Evolutionary conservation across 2,888 invertebrate species (phyloP).

Genomic region (Galerucella calmariensis): DNA sequence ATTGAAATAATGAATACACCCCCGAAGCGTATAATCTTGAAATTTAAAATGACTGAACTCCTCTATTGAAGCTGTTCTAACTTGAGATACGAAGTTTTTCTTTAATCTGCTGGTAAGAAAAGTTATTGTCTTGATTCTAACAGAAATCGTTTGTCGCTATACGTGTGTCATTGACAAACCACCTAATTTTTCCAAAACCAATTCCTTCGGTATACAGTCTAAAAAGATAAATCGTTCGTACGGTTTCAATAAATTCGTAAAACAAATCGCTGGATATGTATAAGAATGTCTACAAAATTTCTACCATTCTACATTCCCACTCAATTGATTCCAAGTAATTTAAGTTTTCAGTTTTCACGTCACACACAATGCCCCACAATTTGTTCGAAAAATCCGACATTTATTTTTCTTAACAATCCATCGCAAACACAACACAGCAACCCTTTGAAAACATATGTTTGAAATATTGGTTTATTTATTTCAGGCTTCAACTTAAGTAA

Average conservation of each 20-base stretch:
- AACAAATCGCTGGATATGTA: slow-evolving; percentile 37
- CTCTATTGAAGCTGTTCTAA: no score
- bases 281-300: slow-evolving; percentile 33
- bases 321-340: slow-evolving; percentile 39
- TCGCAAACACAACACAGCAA: slow-evolving; percentile 16
- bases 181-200: slow-evolving; percentile 13
- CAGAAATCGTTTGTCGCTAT: neutral
- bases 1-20: no score
- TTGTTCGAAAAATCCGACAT: slow-evolving; percentile 34
- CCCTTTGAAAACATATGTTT: slow-evolving; percentile 28
- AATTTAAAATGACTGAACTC: no score
- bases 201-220: slow-evolving; percentile 17
- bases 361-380: slow-evolving; percentile 32
- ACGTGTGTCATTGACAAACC: slow-evolving; percentile 22
- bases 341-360: slow-evolving; percentile 39
- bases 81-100: no score
- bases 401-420: slow-evolving; percentile 29
- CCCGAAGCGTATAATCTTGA: no score
- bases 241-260: slow-evolving; percentile 28
- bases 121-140: neutral
- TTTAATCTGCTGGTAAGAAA: no score
- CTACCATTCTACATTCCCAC: slow-evolving; percentile 31
- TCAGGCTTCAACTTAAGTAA: no score
- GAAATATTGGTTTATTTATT: slow-evolving; percentile 30
- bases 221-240: slow-evolving; percentile 28